These are phyloP conservation scores for Lethenteron camtschaticum DNA, from an alignment of 2,113 vertebrate species.

Conservation along the genomic window DNA sequence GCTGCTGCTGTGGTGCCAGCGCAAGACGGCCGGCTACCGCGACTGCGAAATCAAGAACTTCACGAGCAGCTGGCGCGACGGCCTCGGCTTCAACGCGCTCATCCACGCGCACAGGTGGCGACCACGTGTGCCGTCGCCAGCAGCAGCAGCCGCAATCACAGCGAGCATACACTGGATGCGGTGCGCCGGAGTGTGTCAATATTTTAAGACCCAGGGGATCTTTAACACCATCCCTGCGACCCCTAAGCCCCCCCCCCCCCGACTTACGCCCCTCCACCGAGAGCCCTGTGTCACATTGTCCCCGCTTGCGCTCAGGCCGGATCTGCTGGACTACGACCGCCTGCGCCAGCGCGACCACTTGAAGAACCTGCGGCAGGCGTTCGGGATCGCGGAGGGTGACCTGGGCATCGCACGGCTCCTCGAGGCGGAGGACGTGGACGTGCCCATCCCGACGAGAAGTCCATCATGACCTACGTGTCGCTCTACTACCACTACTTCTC, in stretches of 20 bases:
- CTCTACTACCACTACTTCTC: constrained; percentile 69
- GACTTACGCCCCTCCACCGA: no score
- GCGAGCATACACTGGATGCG: no score
- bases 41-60: constrained; percentile 48
- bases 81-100: constrained; percentile 59
- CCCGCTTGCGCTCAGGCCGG: constrained; percentile 27
- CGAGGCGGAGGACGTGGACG: constrained; percentile 48
- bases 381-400: constrained; percentile 35
- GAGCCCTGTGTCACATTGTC: no score
- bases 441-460: constrained; percentile 48
- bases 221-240: no score
- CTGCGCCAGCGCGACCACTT: constrained; percentile 22
- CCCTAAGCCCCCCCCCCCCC: no score
- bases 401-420: constrained; percentile 51
- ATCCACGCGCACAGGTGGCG: constrained; percentile 54
- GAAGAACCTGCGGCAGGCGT: constrained; percentile 39
- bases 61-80: constrained; percentile 56
- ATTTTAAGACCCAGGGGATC: no score
- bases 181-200: no score
- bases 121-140: no score
- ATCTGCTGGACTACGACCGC: constrained; percentile 41
- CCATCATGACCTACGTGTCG: constrained; percentile 71
- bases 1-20: constrained; percentile 61
- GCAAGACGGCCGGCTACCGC: constrained; percentile 43
- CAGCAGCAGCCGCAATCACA: no score